Percentiles rank a stretch among this genome's conserved stretches.
Conservation (phyloP, 1,140 invertebrate genomes). For the Cherax quadricarinatus region DNA sequence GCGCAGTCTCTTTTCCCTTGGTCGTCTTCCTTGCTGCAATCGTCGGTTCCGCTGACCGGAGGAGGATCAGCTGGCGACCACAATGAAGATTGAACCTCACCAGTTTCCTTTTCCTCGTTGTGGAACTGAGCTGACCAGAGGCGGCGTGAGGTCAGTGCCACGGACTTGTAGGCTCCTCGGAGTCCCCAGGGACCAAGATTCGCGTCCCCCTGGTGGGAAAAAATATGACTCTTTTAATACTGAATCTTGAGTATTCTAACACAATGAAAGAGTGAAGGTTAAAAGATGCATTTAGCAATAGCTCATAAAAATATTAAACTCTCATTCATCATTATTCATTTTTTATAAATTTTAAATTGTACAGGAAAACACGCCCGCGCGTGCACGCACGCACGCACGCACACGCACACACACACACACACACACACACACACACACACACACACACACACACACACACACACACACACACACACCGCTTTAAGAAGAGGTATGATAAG, state of each 20-base stretch:
- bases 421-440: too few species aligned
- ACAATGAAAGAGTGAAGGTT: too few species aligned
- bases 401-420: too few species aligned
- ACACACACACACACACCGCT: too few species aligned
- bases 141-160: constrained; percentile 42
- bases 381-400: too few species aligned
- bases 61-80: neutral
- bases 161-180: constrained; percentile 41
- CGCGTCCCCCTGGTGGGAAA: neutral
- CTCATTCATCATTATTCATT: too few species aligned
- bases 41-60: neutral
- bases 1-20: neutral
- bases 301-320: too few species aligned
- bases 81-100: neutral
- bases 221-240: neutral
- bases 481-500: too few species aligned
- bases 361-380: too few species aligned
- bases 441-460: too few species aligned
- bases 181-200: constrained; percentile 49
- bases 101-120: neutral
- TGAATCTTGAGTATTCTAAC: neutral
- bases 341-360: too few species aligned
- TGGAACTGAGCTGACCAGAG: constrained; percentile 30
- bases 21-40: neutral
- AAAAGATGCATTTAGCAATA: too few species aligned